Conservation (phyloP, 2,888 invertebrate genomes). For the Caenorhabditis sulstoni region DNA sequence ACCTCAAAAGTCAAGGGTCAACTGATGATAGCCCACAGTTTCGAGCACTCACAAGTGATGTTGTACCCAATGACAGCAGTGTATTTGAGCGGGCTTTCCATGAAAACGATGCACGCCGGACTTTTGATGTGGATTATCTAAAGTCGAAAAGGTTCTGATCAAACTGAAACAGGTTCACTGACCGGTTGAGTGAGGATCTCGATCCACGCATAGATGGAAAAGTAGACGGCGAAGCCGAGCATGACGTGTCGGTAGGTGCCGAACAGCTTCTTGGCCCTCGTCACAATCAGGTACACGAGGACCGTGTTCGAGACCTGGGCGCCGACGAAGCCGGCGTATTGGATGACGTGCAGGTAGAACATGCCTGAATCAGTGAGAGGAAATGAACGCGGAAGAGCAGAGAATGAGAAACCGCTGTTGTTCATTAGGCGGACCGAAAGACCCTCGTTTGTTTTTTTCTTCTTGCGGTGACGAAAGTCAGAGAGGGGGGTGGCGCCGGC, state of each 20-base stretch:
- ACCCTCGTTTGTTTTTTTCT: no score
- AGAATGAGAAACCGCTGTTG: not conserved
- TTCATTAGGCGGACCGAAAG: not conserved
- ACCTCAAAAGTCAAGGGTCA: conserved; percentile 16
- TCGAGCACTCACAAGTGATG: conserved; percentile 40
- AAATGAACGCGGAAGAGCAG: no score
- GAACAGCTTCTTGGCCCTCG: conserved; percentile 31
- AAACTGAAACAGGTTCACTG: no score
- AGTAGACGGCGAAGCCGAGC: conserved; percentile 39
- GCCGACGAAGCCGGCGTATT: conserved; percentile 34
- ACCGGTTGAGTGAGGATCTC: conserved; percentile 43
- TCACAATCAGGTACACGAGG: conserved; percentile 37
- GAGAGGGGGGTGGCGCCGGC: no score
- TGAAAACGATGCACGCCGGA: conserved; percentile 46
- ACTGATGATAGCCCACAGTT: no score
- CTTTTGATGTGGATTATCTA: conserved; percentile 53
- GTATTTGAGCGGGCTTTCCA: conserved; percentile 42
- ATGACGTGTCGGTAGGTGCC: conserved; percentile 47
- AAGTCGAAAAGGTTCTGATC: no score
- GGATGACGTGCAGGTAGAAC: conserved; percentile 33
- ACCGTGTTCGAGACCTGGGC: conserved; percentile 33
- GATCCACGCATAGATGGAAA: conserved; percentile 37
- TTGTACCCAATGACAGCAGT: conserved; percentile 26
- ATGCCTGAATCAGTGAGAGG: conserved; percentile 2
- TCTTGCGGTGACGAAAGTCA: no score